Evolutionary conservation across 2,113 vertebrate species (phyloP).

Genomic region (Anolis sagrei): DNA sequence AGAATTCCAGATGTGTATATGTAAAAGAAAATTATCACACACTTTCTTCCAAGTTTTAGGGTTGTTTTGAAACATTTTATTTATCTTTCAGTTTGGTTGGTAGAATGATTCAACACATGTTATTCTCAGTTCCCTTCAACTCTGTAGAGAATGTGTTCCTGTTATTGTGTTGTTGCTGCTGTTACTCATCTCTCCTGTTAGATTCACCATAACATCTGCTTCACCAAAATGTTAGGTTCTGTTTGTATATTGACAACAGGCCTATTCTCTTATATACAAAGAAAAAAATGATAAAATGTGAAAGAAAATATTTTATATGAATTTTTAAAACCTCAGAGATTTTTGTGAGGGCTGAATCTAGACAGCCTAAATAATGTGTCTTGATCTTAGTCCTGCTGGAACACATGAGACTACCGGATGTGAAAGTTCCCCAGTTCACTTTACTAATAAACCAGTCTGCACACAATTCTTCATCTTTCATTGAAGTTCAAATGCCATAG

Average conservation of each 20-base stretch:
- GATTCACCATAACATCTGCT: background rate
- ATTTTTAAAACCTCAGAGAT: too few relatives aligned
- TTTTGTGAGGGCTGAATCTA: background rate
- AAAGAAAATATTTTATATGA: too few relatives aligned
- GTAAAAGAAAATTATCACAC: background rate
- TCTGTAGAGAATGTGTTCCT: background rate
- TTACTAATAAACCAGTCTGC: too few relatives aligned
- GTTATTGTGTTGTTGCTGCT: too few relatives aligned
- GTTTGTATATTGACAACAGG: background rate
- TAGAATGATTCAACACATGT: background rate
- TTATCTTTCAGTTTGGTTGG: background rate
- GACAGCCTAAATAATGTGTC: too few relatives aligned
- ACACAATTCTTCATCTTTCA: background rate
- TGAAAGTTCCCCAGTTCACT: too few relatives aligned
- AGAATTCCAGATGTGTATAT: constrained; percentile 1
- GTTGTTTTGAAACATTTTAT: background rate
- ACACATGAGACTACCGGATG: too few relatives aligned
- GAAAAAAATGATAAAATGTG: too few relatives aligned
- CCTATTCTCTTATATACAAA: background rate
- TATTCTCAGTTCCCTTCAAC: background rate
- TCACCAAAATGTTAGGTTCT: background rate
- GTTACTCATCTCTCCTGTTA: background rate
- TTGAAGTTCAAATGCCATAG: background rate
- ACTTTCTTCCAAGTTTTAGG: background rate
- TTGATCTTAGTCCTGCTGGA: background rate